Base-by-base conservation (phyloP, 1,140 invertebrate genomes). In the Melipona quadrifasciata region DNA sequence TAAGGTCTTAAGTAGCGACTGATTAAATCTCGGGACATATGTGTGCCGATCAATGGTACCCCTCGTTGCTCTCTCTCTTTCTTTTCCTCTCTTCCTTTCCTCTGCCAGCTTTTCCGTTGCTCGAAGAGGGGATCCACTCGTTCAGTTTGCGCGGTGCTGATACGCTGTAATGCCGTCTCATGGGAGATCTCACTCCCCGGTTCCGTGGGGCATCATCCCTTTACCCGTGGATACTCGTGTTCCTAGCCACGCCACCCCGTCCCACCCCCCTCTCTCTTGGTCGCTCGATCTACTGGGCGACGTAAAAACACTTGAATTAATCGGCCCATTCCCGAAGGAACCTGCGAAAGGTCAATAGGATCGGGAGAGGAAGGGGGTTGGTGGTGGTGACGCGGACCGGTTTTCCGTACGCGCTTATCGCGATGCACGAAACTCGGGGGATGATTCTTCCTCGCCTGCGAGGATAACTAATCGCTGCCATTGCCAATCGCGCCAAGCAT, bases 21-120 rank as follows among this genome's bases (percentile, higher is more conserved):
- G 94, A 95, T 95, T 95, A 93, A 95, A 95, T 95, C 94, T 94
- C 90, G 87, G 91, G 93, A 94, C 94, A 95, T 95, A 94, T 95
- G 94, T 87, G 94, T 93, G 88, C 82, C 90, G 91, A 93, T 94
- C 91, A 93, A 93, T 92, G 93, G 90, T 79, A 87, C 87, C 84
- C 81, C 39, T 47, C 86, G 82, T 77, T 85, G 84, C 61, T 82
- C 73, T 58, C 11, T 47, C 21, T 87, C 84, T 64, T 0, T 47
- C 39, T 24, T 5, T 80, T 68, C 76, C 75, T 88, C 73, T 82
- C 65, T 14, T 24, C 65, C 65, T n/a, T 24, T 72, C 17, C 65
- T 21, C 47, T 5, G 72, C 27, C 77, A 53, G 82, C 64, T 67
- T 85, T 78, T 89, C 82, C 58, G 74, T 87, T 73, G 88, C 81